phyloP scores from a whole-genome alignment of 2,113 vertebrate genomes.

The Eptesicus fuscus region DNA sequence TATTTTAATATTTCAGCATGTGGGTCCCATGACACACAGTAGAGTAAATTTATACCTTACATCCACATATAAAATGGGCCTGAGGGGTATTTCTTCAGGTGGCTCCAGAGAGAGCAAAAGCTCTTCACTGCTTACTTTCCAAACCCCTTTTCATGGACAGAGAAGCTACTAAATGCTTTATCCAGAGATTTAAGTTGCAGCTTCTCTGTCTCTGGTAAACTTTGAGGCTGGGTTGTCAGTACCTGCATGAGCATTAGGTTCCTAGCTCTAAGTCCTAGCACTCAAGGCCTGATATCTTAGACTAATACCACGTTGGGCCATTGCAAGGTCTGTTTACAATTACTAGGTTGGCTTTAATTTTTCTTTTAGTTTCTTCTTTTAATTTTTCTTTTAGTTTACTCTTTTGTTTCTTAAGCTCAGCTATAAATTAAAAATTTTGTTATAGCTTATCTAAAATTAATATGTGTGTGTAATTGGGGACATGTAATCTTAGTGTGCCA shows the following conservation, averaged over 20 bases:
- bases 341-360: background rate
- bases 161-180: background rate
- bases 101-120: background rate
- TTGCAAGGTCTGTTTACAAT: background rate
- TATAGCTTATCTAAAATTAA: slow-evolving; percentile 21
- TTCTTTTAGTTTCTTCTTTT: background rate
- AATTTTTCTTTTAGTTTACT: slow-evolving; percentile 5
- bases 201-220: background rate
- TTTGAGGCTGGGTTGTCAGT: background rate
- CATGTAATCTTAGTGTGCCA: background rate
- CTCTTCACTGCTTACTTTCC: background rate
- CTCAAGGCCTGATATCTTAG: background rate
- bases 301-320: background rate
- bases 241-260: background rate
- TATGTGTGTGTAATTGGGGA: background rate
- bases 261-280: background rate
- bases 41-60: background rate
- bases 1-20: background rate
- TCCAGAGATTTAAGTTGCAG: background rate
- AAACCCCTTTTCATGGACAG: background rate
- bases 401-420: background rate
- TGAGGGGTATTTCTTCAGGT: background rate
- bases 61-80: background rate
- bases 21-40: background rate
- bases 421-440: slow-evolving; percentile 15